Conservation (phyloP, 2,797 vertebrate genomes). For the Epinephelus malabaricus region DNA sequence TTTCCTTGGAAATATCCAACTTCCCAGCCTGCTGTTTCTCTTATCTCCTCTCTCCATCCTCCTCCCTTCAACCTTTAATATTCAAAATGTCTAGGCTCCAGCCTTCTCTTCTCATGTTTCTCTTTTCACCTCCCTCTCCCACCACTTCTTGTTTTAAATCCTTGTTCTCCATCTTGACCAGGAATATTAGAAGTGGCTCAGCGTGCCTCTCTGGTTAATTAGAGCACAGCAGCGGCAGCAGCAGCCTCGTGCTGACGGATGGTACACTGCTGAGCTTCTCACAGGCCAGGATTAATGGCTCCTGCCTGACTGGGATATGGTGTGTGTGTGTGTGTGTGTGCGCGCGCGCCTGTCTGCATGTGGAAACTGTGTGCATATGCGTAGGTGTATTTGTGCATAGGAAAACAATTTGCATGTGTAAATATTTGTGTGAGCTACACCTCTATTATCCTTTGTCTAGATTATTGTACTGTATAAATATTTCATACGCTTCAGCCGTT, state of each 20-base stretch:
- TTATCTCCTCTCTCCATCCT: not conserved
- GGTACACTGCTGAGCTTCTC: constrained; percentile 64
- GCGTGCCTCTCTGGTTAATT: constrained; percentile 79
- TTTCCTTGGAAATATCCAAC: not conserved
- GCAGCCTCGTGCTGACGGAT: constrained; percentile 71
- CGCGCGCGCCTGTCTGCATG: constrained; percentile 20
- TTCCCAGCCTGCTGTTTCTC: not conserved
- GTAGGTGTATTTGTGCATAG: constrained; percentile 23
- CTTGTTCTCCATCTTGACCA: constrained; percentile 62
- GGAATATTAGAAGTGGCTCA: constrained; percentile 73
- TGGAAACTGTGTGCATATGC: constrained; percentile 32
- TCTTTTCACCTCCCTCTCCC: not conserved
- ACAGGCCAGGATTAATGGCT: constrained; percentile 73
- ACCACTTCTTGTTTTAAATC: constrained; percentile 21
- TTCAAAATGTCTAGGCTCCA: constrained; percentile 6
- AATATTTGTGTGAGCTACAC: constrained; percentile 48
- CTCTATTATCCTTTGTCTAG: constrained; percentile 47
- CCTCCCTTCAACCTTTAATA: not conserved
- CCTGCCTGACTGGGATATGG: constrained; percentile 40
- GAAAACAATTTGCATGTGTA: constrained; percentile 40
- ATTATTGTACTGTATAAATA: constrained; percentile 47
- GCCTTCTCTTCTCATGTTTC: not conserved
- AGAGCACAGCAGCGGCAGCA: constrained; percentile 68
- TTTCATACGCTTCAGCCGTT: constrained; percentile 32
- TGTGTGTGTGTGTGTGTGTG: constrained; percentile 13